phyloP scores from a whole-genome alignment of 1,140 invertebrate genomes.

The Ditylenchus dipsaci region DNA sequence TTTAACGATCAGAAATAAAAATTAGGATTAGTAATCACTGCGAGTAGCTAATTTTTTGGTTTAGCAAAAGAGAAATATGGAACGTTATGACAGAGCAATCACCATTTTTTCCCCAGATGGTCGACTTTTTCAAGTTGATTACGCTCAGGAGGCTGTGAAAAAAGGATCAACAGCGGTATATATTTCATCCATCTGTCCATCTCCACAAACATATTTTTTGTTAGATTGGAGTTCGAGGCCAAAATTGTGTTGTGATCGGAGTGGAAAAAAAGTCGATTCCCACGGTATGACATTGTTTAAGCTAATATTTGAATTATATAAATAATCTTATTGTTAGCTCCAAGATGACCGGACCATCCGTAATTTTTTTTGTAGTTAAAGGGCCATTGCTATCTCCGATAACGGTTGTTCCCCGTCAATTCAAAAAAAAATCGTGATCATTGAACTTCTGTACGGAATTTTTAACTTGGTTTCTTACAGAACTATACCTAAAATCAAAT shows the following conservation, averaged over 20 bases:
- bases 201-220: not conserved
- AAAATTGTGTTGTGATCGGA: constrained; percentile 89
- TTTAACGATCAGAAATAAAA: too few relatives aligned
- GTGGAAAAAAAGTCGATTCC: constrained; percentile 83
- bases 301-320: not conserved
- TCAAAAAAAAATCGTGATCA: too few relatives aligned
- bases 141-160: constrained; percentile 98
- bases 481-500: too few relatives aligned
- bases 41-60: too few relatives aligned
- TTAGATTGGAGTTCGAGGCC: constrained; percentile 90
- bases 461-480: too few relatives aligned
- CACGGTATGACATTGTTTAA: not conserved
- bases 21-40: too few relatives aligned
- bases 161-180: constrained; percentile 97
- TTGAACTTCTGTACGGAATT: too few relatives aligned
- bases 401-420: too few relatives aligned
- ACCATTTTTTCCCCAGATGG: constrained; percentile 96
- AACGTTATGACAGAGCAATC: constrained; percentile 88
- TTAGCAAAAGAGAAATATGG: constrained; percentile 9
- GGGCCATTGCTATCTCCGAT: too few relatives aligned
- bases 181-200: not conserved
- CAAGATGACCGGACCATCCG: constrained; percentile 97
- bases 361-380: not conserved
- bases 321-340: constrained; percentile 75
- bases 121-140: constrained; percentile 98